Percentiles rank a stretch among this genome's conserved stretches.
Conservation (phyloP, 2,797 vertebrate species). For the Octomys mimax region DNA sequence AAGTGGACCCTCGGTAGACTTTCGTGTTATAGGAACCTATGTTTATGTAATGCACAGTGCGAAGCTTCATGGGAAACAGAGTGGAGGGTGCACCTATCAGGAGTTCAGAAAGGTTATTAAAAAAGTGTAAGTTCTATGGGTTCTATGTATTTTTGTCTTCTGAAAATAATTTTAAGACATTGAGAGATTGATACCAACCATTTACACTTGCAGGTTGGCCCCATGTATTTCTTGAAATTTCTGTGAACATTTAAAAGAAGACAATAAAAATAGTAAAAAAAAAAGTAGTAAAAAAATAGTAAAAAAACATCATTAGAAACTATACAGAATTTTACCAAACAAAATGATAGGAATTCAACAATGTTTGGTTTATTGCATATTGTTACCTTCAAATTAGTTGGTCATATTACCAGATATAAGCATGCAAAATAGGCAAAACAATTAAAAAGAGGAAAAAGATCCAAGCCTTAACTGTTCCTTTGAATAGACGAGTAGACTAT, state of each 20-base stretch:
- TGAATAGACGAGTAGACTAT: no score
- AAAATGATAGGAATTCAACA: no score
- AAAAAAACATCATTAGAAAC: no score
- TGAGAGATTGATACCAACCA: neutral
- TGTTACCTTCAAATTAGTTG: no score
- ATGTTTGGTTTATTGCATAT: no score
- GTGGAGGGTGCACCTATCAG: neutral
- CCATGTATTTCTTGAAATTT: constrained; percentile 3
- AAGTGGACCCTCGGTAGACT: neutral
- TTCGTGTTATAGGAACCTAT: neutral
- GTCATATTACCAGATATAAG: no score
- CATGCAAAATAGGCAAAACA: no score
- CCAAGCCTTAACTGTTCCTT: no score
- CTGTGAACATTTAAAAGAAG: neutral
- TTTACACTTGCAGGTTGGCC: neutral
- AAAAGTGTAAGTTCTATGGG: neutral
- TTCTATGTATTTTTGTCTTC: constrained; percentile 19
- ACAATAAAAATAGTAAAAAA: no score
- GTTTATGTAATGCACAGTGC: neutral
- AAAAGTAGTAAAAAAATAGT: no score
- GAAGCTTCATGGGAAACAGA: neutral
- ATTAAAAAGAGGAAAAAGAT: no score
- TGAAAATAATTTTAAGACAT: constrained; percentile 35
- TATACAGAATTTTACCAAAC: no score
- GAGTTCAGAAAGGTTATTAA: constrained; percentile 15